A percentile compares a stretch with the other conserved stretches of the same genome.
Evolutionary conservation across 2,888 invertebrate species (phyloP).

Genomic region (Anticlea derivata): DNA sequence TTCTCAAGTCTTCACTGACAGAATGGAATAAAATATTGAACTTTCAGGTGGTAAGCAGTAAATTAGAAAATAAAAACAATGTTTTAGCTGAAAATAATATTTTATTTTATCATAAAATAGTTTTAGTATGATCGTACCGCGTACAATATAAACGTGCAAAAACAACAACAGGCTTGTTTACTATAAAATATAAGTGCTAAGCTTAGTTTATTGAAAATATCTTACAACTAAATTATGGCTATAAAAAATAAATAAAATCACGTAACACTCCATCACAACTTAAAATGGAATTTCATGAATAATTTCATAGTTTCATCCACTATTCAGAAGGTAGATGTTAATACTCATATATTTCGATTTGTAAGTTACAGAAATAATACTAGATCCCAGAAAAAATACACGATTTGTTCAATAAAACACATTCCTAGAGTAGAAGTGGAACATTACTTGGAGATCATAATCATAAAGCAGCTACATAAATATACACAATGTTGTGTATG

Average conservation of each 20-base stretch:
- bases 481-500: too few species aligned
- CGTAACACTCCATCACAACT: slow-evolving; percentile 25
- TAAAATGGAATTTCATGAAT: slow-evolving; percentile 37
- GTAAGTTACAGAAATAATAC: too few species aligned
- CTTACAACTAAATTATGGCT: slow-evolving; percentile 38
- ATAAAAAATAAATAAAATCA: slow-evolving; percentile 40
- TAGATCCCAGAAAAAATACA: too few species aligned
- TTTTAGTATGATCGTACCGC: slow-evolving; percentile 6
- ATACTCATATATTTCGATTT: neutral
- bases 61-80: neutral
- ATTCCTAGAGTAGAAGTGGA: too few species aligned
- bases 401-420: too few species aligned
- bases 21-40: too few species aligned
- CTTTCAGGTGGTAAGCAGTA: too few species aligned
- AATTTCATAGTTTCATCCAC: slow-evolving; percentile 32
- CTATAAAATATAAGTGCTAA: slow-evolving; percentile 32
- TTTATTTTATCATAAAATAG: slow-evolving; percentile 23
- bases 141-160: slow-evolving; percentile 42
- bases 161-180: slow-evolving; percentile 27
- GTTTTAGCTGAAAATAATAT: slow-evolving; percentile 16
- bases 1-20: too few species aligned
- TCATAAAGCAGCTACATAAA: too few species aligned
- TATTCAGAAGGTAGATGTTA: neutral
- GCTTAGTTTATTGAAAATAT: slow-evolving; percentile 35
- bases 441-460: too few species aligned